These are phyloP conservation scores for Seriola rivoliana DNA, from an alignment of 2,113 vertebrate species.

Conservation along the genomic window DNA sequence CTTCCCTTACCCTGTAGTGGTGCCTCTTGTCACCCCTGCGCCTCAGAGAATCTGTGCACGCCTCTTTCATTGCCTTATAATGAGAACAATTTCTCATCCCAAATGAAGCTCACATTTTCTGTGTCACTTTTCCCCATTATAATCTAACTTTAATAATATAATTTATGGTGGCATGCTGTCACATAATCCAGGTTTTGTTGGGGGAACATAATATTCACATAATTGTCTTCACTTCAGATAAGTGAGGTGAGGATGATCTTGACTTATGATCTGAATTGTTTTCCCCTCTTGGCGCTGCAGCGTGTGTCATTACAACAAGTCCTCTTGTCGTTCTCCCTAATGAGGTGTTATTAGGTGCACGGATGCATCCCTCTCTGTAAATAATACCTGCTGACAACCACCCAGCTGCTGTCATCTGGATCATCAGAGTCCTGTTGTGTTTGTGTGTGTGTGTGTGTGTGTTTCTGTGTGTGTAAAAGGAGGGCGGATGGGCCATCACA, in stretches of 20 bases:
- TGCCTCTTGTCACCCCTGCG: too few relatives aligned
- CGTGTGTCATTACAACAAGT: conserved; percentile 25
- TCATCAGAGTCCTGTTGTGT: neutral
- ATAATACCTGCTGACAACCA: conserved; percentile 28
- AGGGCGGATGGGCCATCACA: neutral
- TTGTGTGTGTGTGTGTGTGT: conserved; percentile 4
- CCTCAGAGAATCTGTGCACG: too few relatives aligned
- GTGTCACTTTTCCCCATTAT: neutral
- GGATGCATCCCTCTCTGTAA: conserved; percentile 1
- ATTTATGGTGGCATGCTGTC: neutral
- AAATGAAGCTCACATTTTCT: neutral
- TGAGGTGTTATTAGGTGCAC: conserved; percentile 18
- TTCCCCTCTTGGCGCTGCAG: neutral
- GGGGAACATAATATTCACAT: neutral
- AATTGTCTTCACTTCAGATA: neutral
- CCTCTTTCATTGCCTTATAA: neutral
- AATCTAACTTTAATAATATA: conserved; percentile 18
- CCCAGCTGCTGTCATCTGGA: conserved; percentile 27
- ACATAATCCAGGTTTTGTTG: neutral
- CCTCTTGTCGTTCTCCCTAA: conserved; percentile 38
- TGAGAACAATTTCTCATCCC: neutral
- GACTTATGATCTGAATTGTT: neutral
- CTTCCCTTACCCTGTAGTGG: too few relatives aligned
- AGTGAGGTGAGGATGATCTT: neutral
- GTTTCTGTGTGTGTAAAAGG: neutral